Conservation (phyloP, 2,797 vertebrate species). For the Acanthiza pusilla region DNA sequence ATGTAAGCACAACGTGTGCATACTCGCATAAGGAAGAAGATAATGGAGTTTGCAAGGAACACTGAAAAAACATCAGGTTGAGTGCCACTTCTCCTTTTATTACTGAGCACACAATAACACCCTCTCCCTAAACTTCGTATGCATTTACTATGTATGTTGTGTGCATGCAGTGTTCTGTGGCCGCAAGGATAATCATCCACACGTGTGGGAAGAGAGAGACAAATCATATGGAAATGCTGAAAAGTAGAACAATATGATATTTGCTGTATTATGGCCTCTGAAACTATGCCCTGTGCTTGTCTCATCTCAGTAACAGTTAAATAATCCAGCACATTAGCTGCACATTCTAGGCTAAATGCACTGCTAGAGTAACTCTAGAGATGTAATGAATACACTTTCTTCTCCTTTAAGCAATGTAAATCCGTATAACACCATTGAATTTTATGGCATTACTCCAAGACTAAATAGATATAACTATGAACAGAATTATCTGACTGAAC, state of each 20-base stretch:
- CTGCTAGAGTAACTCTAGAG: background rate
- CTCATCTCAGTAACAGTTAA: background rate
- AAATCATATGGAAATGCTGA: background rate
- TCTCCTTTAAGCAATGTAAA: slow-evolving; percentile 35
- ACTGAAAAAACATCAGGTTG: background rate
- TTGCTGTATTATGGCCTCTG: background rate
- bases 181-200: background rate
- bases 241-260: background rate
- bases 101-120: background rate
- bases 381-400: background rate
- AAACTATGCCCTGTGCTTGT: background rate
- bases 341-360: background rate
- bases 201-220: background rate
- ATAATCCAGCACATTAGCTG: background rate
- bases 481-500: slow-evolving; percentile 48
- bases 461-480: slow-evolving; percentile 39
- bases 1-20: background rate
- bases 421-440: slow-evolving; percentile 3
- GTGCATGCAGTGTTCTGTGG: background rate
- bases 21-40: background rate
- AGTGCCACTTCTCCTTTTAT: background rate
- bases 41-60: background rate
- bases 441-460: slow-evolving; percentile 34
- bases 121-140: background rate
- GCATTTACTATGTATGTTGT: background rate